Percentiles rank a stretch among this genome's conserved stretches.
Evolutionary conservation across 2,797 vertebrate genomes (phyloP).

Genomic region (Remorina albescens): DNA sequence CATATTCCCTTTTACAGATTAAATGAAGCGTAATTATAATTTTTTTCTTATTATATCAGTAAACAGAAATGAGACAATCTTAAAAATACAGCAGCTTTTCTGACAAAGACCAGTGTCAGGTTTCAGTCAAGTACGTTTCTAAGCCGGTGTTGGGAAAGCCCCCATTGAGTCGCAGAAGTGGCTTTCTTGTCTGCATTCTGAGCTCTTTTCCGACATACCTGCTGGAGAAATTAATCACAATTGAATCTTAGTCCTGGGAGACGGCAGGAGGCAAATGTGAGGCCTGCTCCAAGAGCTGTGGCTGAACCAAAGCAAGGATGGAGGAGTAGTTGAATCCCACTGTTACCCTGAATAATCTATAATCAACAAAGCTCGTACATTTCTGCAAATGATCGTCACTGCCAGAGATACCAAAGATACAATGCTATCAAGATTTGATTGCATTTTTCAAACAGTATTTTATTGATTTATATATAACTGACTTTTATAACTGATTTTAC

Average conservation of each 20-base stretch:
- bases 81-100: slow-evolving; percentile 9
- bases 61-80: slow-evolving; percentile 21
- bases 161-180: neutral
- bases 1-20: slow-evolving; percentile 4
- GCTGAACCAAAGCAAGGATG: neutral
- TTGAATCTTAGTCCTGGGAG: slow-evolving; percentile 54
- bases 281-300: slow-evolving; percentile 1
- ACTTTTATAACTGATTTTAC: no score
- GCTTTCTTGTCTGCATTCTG: slow-evolving; percentile 7
- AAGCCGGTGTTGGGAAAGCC: neutral
- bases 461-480: no score
- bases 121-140: neutral
- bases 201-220: slow-evolving; percentile 34
- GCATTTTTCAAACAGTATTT: no score
- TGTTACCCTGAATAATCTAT: no score
- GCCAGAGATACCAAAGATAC: no score
- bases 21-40: slow-evolving; percentile 5
- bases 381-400: no score
- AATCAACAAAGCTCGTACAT: neutral
- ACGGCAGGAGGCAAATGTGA: slow-evolving; percentile 32
- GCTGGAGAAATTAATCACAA: slow-evolving; percentile 61
- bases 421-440: no score
- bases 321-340: neutral
- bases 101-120: neutral
- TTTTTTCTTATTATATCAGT: slow-evolving; percentile 8